Base-by-base conservation (phyloP, 1,140 invertebrate genomes). In the Macrobrachium rosenbergii region DNA sequence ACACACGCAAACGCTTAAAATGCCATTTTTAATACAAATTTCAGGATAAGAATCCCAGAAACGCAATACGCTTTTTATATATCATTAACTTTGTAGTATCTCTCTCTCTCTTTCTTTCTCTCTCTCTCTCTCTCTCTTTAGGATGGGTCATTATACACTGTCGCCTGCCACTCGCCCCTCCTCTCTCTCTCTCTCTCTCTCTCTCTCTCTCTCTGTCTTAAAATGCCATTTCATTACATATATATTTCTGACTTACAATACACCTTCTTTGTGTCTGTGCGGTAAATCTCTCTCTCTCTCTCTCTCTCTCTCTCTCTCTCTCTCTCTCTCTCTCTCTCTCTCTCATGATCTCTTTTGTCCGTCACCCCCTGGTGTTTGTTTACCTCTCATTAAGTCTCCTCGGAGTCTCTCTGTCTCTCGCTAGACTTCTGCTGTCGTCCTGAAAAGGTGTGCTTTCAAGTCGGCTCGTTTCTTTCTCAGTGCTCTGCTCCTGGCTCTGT, bases 41-140 rank as follows among this genome's bases (percentile, higher is more conserved):
- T n/a, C n/a, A n/a, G n/a, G n/a, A n/a, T n/a, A n/a, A n/a, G n/a
- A n/a, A n/a, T n/a, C n/a, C n/a, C n/a, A n/a, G n/a, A n/a, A n/a
- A n/a, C n/a, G n/a, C n/a, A n/a, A n/a, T n/a, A n/a, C n/a, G n/a
- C n/a, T n/a, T n/a, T n/a, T n/a, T n/a, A n/a, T n/a, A n/a, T n/a
- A n/a, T n/a, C n/a, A n/a, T n/a, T n/a, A n/a, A n/a, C n/a, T n/a
- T n/a, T n/a, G n/a, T n/a, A n/a, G n/a, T n/a, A n/a, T 78, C 19
- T 58, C 76, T 58, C 37, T 78, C 76, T 78, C 76, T 78, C 52
- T 58, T 43, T 58, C 76, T 78, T 16, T 78, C 43, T 78, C 76
- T 78, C 45, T 78, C 16, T 45, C 8, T 45, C 28, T 78, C 8
- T 78, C 8, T 78, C 8, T 52, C 8, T 52, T 45, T 37, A 37